A percentile compares a stretch with the other conserved stretches of the same genome.
phyloP scores from a whole-genome alignment of 1,140 invertebrate species.

The Tetragnatha versicolor region DNA sequence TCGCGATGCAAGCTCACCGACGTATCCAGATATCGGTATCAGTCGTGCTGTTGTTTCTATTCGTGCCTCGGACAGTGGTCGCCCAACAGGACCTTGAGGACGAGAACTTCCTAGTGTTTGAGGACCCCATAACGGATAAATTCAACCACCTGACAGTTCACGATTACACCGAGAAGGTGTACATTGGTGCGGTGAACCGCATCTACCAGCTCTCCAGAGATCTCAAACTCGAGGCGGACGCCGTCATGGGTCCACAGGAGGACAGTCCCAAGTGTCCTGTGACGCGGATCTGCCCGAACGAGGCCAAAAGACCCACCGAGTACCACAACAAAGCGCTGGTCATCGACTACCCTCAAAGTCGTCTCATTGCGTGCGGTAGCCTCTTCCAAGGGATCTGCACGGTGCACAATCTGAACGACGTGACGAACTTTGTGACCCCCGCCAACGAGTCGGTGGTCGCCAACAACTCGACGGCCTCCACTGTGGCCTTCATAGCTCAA shows the following conservation, averaged over 20 bases:
- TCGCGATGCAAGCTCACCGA: conserved; percentile 30
- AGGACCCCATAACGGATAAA: conserved; percentile 57
- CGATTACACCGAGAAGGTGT: conserved; percentile 88
- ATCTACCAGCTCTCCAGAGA: conserved; percentile 91
- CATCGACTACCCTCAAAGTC: conserved; percentile 87
- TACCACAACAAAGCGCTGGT: conserved; percentile 96
- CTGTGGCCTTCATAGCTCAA: conserved; percentile 95
- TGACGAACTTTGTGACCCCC: conserved; percentile 78
- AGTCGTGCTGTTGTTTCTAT: conserved; percentile 38
- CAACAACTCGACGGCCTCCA: conserved; percentile 92
- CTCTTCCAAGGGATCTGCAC: conserved; percentile 88
- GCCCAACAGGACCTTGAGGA: conserved; percentile 47
- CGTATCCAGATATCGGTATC: conserved; percentile 34
- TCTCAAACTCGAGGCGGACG: conserved; percentile 77
- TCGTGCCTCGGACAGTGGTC: conserved; percentile 35
- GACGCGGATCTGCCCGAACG: conserved; percentile 69
- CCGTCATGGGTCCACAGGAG: conserved; percentile 86
- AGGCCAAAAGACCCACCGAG: conserved; percentile 77
- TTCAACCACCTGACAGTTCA: conserved; percentile 87
- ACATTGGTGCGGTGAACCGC: conserved; percentile 91
- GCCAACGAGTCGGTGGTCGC: conserved; percentile 90
- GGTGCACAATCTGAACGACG: conserved; percentile 87
- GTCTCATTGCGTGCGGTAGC: conserved; percentile 93
- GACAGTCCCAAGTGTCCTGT: conserved; percentile 91
- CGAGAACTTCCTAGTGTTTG: conserved; percentile 57